Conservation (phyloP, 1,140 invertebrate genomes). For the Pachyrhynchus sulphureomaculatus region DNA sequence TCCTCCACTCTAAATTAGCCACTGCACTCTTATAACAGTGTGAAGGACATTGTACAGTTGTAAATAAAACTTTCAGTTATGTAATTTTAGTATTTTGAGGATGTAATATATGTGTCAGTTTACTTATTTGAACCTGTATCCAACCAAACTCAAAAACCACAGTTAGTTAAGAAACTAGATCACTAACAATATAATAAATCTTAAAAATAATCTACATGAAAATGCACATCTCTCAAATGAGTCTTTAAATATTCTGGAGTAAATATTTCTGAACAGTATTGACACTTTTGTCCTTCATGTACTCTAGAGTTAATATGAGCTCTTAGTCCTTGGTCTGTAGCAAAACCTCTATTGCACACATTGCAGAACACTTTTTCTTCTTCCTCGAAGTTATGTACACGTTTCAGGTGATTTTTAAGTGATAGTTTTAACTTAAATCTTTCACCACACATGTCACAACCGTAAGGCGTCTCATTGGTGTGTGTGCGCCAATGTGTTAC, state of each 20-base stretch:
- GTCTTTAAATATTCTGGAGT: constrained; percentile 18
- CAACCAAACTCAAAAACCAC: too few relatives aligned
- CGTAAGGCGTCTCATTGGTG: constrained; percentile 57
- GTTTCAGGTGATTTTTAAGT: constrained; percentile 17
- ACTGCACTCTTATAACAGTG: too few relatives aligned
- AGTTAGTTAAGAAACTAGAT: too few relatives aligned
- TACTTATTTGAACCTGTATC: too few relatives aligned
- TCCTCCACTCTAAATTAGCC: too few relatives aligned
- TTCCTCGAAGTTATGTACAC: constrained; percentile 17
- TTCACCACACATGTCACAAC: constrained; percentile 56
- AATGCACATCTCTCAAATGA: constrained; percentile 19
- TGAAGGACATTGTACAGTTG: too few relatives aligned
- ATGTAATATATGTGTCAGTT: too few relatives aligned
- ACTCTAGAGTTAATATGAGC: constrained; percentile 22
- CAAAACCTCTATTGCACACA: constrained; percentile 20
- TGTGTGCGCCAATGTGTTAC: constrained; percentile 59
- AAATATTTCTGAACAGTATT: constrained; percentile 17
- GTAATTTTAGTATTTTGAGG: too few relatives aligned
- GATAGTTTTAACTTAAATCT: constrained; percentile 48
- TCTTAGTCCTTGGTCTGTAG: constrained; percentile 15
- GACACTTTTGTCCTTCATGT: constrained; percentile 21
- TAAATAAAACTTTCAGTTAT: too few relatives aligned
- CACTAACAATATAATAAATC: too few relatives aligned
- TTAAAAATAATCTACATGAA: constrained; percentile 14
- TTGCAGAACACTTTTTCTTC: constrained; percentile 21